phyloP scores from a whole-genome alignment of 1,140 invertebrate species.

The Mactra quadrangularis region DNA sequence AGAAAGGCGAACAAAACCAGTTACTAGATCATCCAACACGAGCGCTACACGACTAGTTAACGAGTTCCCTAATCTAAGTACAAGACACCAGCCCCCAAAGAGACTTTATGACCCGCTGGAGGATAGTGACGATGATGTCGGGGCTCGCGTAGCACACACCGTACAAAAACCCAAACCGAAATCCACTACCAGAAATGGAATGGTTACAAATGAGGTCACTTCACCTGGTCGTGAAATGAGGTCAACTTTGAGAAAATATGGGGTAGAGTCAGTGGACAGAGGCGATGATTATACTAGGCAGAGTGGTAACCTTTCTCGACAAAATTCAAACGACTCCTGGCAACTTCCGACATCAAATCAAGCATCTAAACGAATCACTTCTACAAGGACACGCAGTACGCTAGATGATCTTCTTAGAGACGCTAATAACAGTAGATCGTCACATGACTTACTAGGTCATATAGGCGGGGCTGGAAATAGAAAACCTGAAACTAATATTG shows the following conservation, averaged over 20 bases:
- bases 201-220: constrained; percentile 30
- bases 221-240: constrained; percentile 46
- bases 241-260: constrained; percentile 67
- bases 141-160: constrained; percentile 15
- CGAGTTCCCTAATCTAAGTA: constrained; percentile 46
- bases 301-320: constrained; percentile 15
- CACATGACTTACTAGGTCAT: constrained; percentile 58
- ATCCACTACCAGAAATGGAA: constrained; percentile 12
- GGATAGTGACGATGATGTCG: constrained; percentile 23
- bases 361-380: not conserved
- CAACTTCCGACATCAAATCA: not conserved
- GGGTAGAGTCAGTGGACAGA: constrained; percentile 39
- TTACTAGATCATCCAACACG: constrained; percentile 8
- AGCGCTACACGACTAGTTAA: constrained; percentile 27
- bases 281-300: constrained; percentile 40
- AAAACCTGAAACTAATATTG: constrained; percentile 15
- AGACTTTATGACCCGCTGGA: constrained; percentile 40
- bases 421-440: constrained; percentile 16
- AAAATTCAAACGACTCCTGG: constrained; percentile 34
- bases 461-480: constrained; percentile 16
- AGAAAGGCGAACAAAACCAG: constrained; percentile 36
- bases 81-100: too few relatives aligned
- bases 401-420: constrained; percentile 57
- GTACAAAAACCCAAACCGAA: constrained; percentile 38
- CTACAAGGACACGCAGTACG: constrained; percentile 44